Conservation (phyloP, 2,888 invertebrate genomes). For the Cephus spinipes region DNA sequence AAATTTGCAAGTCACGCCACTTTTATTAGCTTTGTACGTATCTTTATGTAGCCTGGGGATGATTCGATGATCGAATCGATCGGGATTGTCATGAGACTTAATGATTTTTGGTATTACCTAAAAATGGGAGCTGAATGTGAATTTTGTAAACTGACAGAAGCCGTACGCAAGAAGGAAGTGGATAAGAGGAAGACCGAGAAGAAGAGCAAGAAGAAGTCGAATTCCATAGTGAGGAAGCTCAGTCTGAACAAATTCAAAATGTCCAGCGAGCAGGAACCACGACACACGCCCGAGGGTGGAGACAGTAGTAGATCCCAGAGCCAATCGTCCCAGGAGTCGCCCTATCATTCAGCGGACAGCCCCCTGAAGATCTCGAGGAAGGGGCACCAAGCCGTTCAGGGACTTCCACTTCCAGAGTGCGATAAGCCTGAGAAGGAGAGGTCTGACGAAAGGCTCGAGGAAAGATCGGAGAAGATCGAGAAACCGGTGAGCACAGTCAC, state of each 20-base stretch:
- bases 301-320: slow-evolving; percentile 57
- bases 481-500: slow-evolving; percentile 49
- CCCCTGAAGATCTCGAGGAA: slow-evolving; percentile 30
- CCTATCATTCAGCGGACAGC: slow-evolving; percentile 44
- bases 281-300: slow-evolving; percentile 58
- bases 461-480: slow-evolving; percentile 40
- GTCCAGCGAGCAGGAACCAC: slow-evolving; percentile 38
- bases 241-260: slow-evolving; percentile 57
- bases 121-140: not conserved
- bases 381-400: slow-evolving; percentile 9
- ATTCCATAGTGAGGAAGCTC: slow-evolving; percentile 55
- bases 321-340: slow-evolving; percentile 60
- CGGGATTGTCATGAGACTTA: not conserved
- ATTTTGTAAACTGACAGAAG: not conserved
- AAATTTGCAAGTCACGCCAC: not conserved
- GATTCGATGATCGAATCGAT: not conserved
- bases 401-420: slow-evolving; percentile 11
- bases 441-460: slow-evolving; percentile 19
- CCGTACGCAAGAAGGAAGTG: slow-evolving; percentile 32
- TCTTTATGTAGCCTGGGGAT: not conserved
- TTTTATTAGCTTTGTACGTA: not conserved
- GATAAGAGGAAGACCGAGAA: slow-evolving; percentile 34
- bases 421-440: slow-evolving; percentile 17
- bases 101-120: not conserved
- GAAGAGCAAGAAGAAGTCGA: slow-evolving; percentile 49